Base-by-base conservation (phyloP, 1,140 invertebrate species). In the Papilio polyxenes region DNA sequence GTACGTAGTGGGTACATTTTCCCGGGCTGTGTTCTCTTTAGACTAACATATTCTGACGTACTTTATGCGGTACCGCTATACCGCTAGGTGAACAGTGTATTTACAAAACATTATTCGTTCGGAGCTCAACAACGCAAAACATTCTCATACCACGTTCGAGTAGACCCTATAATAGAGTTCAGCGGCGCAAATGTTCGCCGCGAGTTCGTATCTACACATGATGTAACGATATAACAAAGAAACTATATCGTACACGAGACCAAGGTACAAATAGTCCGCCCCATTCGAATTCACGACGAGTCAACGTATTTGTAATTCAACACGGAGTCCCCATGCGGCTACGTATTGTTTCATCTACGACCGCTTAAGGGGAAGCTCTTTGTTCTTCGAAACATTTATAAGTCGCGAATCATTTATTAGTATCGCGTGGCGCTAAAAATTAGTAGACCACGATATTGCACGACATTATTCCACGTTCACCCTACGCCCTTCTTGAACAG, bases 271-370 rank as follows among this genome's bases (percentile, higher is more conserved):
- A 89, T 88, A 87, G 83, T 85, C 87, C 84, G 86, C 85, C 86
- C 91, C 85, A 93, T 94, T 94, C 89, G 89, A 91, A 93, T 94
- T 94, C 93, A 91, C 89, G 90, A 91, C 92, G 89, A 91, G 92
- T 92, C 85, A 62, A 72, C 89, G 91, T 93, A 94, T 93, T 93
- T 94, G 93, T 93, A 93, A 94, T 94, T 94, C 93, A 93, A 92
- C 87, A 85, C 89, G 87, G 86, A 84, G 88, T 89, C 92, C 87
- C 92, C 81, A 84, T 87, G 87, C 86, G 83, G 82, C 84, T 89
- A 88, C 88, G 88, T 94, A 93, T 93, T 93, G 93, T 93, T 93
- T 93, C 89, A 94, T 89, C 90, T 90, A 90, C 87, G 87, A 88
- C 87, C 87, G 84, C 89, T 90, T 91, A 88, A 90, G 89, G 88